Percentiles rank a stretch among this genome's conserved stretches.
phyloP scores from a whole-genome alignment of 2,113 vertebrate species.

The Chloropsis cyanopogon region DNA sequence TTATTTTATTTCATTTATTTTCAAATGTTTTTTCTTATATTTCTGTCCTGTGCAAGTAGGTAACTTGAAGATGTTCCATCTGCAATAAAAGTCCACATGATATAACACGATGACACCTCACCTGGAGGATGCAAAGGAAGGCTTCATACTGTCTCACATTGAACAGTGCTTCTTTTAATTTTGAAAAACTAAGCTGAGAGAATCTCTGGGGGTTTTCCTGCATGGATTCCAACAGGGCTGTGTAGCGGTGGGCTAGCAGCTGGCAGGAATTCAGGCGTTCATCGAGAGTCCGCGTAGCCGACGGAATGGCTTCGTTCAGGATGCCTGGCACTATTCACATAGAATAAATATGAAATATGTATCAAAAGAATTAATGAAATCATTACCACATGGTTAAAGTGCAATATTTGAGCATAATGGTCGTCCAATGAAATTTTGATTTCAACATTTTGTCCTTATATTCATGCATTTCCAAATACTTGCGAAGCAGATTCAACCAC shows the following conservation, averaged over 20 bases:
- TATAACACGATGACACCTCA: conserved; percentile 57
- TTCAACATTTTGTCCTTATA: neutral
- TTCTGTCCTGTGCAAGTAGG: neutral
- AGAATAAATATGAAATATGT: neutral
- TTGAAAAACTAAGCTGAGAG: neutral
- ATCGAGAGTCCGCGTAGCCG: conserved; percentile 63
- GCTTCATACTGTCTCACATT: conserved; percentile 84
- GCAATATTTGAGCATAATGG: neutral
- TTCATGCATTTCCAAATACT: neutral
- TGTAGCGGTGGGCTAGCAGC: conserved; percentile 75
- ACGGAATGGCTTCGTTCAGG: conserved; percentile 75
- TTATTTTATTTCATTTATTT: neutral
- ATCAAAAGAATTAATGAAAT: neutral
- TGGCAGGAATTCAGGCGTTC: conserved; percentile 67
- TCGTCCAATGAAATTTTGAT: neutral
- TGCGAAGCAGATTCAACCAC: neutral
- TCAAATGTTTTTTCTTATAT: neutral
- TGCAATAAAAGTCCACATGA: neutral
- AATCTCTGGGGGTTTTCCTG: neutral
- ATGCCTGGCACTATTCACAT: conserved; percentile 76
- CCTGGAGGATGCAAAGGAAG: conserved; percentile 86
- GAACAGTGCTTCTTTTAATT: conserved; percentile 84
- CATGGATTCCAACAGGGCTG: conserved; percentile 79
- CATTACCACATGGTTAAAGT: neutral
- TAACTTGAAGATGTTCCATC: neutral